These are phyloP conservation scores for Agrenia bidenticulata DNA, from an alignment of 2,888 invertebrate genomes.

Conservation along the genomic window DNA sequence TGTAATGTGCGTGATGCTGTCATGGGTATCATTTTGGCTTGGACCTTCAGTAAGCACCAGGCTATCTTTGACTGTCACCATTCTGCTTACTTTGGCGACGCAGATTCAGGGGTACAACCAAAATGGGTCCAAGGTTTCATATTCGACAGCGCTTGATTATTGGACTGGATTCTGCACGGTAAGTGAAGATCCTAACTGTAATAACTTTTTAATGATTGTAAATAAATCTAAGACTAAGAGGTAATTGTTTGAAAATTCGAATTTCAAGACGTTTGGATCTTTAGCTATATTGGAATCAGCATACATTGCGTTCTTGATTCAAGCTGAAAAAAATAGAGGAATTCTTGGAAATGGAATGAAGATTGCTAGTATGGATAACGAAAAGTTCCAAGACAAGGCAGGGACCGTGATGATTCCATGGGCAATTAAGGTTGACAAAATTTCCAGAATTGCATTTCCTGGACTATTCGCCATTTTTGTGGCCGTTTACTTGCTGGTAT, in stretches of 20 bases:
- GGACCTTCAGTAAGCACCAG: constrained; percentile 30
- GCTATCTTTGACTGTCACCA: constrained; percentile 33
- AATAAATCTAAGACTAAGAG: too few relatives aligned
- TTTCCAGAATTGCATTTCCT: constrained; percentile 29
- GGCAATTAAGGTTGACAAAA: constrained; percentile 10
- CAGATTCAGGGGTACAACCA: constrained; percentile 17
- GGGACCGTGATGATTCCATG: not conserved
- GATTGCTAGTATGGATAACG: not conserved
- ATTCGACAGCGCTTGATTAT: constrained; percentile 15
- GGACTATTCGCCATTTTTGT: not conserved
- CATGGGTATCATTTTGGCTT: constrained; percentile 39
- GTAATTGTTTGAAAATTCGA: too few relatives aligned
- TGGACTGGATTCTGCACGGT: constrained; percentile 20
- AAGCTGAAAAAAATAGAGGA: not conserved
- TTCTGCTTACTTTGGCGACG: constrained; percentile 28
- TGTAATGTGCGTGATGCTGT: constrained; percentile 3
- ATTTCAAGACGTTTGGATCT: not conserved
- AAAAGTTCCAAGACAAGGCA: not conserved
- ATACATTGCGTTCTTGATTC: not conserved
- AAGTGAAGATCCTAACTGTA: too few relatives aligned
- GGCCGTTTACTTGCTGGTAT: not conserved
- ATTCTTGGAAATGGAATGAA: not conserved
- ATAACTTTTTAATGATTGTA: too few relatives aligned
- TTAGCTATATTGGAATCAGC: constrained; percentile 2
- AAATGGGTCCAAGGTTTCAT: constrained; percentile 19